phyloP scores from a whole-genome alignment of 1,140 invertebrate genomes.

The Campoletis sonorensis region DNA sequence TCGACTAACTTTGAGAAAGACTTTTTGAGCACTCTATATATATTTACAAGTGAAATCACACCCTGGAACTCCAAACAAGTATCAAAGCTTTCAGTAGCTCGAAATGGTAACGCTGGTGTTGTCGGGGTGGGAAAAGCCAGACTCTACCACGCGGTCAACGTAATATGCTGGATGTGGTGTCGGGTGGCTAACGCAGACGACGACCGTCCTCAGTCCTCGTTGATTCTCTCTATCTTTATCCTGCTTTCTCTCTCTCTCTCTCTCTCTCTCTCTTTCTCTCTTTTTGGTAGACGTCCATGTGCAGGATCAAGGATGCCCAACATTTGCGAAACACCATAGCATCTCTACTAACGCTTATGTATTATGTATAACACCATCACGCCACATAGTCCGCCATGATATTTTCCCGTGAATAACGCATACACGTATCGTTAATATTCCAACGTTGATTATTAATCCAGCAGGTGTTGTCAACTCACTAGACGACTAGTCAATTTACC shows the following conservation, averaged over 20 bases:
- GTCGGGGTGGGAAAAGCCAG: not conserved
- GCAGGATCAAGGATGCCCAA: not conserved
- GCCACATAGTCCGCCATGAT: constrained; percentile 28
- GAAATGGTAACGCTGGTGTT: constrained; percentile 1
- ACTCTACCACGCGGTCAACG: constrained; percentile 31
- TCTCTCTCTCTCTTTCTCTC: constrained; percentile 1
- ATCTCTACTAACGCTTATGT: constrained; percentile 28
- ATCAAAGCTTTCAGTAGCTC: constrained; percentile 36
- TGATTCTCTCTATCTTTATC: not conserved
- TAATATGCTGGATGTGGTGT: constrained; percentile 43
- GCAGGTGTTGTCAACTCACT: constrained; percentile 22
- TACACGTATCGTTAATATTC: constrained; percentile 35
- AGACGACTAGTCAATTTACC: constrained; percentile 21
- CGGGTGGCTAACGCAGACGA: constrained; percentile 24
- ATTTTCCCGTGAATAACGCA: constrained; percentile 33
- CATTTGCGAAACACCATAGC: not conserved
- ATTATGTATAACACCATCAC: constrained; percentile 32
- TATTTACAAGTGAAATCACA: constrained; percentile 24
- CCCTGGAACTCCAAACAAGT: constrained; percentile 30
- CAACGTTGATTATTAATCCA: constrained; percentile 38
- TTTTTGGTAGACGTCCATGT: constrained; percentile 5
- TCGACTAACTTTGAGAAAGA: too few relatives aligned
- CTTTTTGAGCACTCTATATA: not conserved
- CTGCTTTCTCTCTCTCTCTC: not conserved
- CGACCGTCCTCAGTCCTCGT: constrained; percentile 16